Evolutionary conservation across 2,888 invertebrate species (phyloP).

Genomic region (Tuta absoluta): DNA sequence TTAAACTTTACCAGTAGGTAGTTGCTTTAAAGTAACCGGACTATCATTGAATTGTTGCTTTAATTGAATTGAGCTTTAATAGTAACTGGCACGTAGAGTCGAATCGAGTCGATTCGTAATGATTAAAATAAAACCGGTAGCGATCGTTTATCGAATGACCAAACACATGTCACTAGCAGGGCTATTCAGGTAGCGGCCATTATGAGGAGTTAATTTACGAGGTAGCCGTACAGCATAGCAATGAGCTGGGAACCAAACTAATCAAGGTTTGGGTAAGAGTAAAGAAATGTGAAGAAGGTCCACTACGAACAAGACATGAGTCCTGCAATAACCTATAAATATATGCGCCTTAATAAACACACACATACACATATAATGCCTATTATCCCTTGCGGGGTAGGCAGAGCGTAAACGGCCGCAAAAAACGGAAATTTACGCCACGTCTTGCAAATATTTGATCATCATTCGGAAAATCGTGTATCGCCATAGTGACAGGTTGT

Average conservation of each 20-base stretch:
- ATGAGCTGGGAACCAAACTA: constrained; percentile 44
- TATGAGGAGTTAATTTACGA: constrained; percentile 62
- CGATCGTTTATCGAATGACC: constrained; percentile 33
- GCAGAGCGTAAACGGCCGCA: too few relatives aligned
- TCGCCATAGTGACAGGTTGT: too few relatives aligned
- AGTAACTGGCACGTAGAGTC: not conserved
- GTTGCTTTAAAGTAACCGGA: not conserved
- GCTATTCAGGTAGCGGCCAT: constrained; percentile 46
- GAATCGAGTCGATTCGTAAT: not conserved
- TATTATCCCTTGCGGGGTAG: too few relatives aligned
- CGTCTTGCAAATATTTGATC: too few relatives aligned
- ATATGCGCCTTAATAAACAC: too few relatives aligned
- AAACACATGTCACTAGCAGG: constrained; percentile 36
- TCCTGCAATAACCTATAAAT: too few relatives aligned
- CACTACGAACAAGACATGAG: too few relatives aligned
- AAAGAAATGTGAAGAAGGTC: too few relatives aligned
- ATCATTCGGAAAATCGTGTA: too few relatives aligned
- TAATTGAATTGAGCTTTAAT: not conserved
- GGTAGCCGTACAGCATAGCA: constrained; percentile 56
- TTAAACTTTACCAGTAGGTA: not conserved
- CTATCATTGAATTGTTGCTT: not conserved
- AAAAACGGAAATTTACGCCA: too few relatives aligned
- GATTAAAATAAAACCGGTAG: constrained; percentile 33
- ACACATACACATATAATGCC: too few relatives aligned
- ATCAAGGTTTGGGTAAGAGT: constrained; percentile 7